phyloP scores from a whole-genome alignment of 2,888 invertebrate species.

The Watsonalla cultraria region DNA sequence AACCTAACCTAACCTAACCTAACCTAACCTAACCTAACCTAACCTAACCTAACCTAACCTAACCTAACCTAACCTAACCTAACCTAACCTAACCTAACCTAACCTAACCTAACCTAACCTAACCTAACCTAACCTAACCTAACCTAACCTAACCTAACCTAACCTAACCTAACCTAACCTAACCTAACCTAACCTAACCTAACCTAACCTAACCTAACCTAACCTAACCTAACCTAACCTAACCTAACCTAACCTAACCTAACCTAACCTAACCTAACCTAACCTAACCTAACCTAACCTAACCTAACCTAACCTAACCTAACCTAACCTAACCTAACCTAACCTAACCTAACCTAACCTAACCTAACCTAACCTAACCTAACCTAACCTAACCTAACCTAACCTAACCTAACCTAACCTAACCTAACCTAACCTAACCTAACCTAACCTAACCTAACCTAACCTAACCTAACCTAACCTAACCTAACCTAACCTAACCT shows the following conservation, averaged over 20 bases:
- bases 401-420: constrained; percentile 3
- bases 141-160: too few relatives aligned
- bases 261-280: too few relatives aligned
- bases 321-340: constrained; percentile 4
- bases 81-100: too few relatives aligned
- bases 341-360: constrained; percentile 6
- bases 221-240: too few relatives aligned
- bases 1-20: too few relatives aligned
- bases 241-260: too few relatives aligned
- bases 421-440: not conserved
- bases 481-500: constrained; percentile 4
- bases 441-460: not conserved
- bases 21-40: too few relatives aligned
- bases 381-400: constrained; percentile 5
- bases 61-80: too few relatives aligned
- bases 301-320: constrained; percentile 5
- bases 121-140: too few relatives aligned
- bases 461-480: constrained; percentile 1
- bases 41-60: too few relatives aligned
- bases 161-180: constrained; percentile 4
- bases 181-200: constrained; percentile 11
- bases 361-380: constrained; percentile 5
- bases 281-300: constrained; percentile 3
- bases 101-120: too few relatives aligned
- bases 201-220: not conserved